Conservation (phyloP, 2,113 vertebrate species). For the Labeo catla region DNA sequence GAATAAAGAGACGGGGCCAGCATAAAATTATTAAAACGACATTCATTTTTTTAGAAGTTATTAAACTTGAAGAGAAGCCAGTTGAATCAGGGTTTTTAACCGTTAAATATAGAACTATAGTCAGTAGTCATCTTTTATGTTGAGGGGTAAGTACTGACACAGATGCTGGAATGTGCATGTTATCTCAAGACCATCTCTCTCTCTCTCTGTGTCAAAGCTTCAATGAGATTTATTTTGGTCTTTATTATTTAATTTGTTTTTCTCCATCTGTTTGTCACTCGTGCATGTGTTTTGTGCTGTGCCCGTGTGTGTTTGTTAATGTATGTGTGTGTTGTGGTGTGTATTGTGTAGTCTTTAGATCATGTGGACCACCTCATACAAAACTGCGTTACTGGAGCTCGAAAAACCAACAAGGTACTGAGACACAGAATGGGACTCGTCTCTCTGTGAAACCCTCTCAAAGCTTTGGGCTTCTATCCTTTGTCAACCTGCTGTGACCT, state of each 20-base stretch:
- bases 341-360: slow-evolving; percentile 93
- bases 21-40: background rate
- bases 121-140: background rate
- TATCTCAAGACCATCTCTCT: background rate
- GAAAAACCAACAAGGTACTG: slow-evolving; percentile 90
- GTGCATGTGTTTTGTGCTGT: slow-evolving; percentile 86
- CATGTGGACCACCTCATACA: slow-evolving; percentile 91
- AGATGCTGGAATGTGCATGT: slow-evolving; percentile 16
- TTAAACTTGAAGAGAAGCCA: background rate
- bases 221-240: slow-evolving; percentile 12
- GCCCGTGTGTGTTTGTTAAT: slow-evolving; percentile 71
- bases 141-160: slow-evolving; percentile 26
- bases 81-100: background rate
- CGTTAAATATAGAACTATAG: background rate
- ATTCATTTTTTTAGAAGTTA: background rate
- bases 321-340: slow-evolving; percentile 76
- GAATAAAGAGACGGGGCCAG: background rate
- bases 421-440: slow-evolving; percentile 71
- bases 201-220: background rate
- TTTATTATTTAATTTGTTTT: slow-evolving; percentile 71
- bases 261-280: slow-evolving; percentile 75
- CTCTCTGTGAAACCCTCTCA: slow-evolving; percentile 63
- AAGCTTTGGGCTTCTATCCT: slow-evolving; percentile 56
- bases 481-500: slow-evolving; percentile 50
- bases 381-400: slow-evolving; percentile 91